Base-by-base conservation (phyloP, 37 sponge, comb jelly and placozoan species). In the Halisarca cf. caerulea region DNA sequence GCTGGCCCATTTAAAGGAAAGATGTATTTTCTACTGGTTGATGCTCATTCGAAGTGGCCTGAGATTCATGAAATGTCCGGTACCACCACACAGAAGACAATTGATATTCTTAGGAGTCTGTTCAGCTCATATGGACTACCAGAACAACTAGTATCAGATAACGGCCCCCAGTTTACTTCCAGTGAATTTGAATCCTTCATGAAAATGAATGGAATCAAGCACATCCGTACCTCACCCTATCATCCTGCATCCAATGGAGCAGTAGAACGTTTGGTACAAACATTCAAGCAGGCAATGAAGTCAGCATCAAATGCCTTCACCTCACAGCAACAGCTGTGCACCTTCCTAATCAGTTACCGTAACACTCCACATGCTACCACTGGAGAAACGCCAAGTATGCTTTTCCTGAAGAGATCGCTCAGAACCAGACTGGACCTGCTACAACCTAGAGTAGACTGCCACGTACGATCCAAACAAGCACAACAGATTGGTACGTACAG, bases 131-230 rank as follows among this genome's bases (percentile, higher is more conserved):
- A 51, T 80, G 87, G 87, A 9, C 25, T 86, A 20, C 87, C 81
- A 51, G 55, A 33, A 18, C 53, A 51, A 37, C 45, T 88, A 8
- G 83, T 82, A 21, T 78, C 70, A 51, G 88, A 83, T 45, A 86
- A 88, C 74, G 83, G 88, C 8, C 40, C 84, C 9, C 69, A 79
- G 39, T 88, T 88, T 44, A 61, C 80, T 20, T 39, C 79, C 15
- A 28, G n/a, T 58, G 83, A 83, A 51, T 88, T 88, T 62, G 38
- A 59, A 59, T 55, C 75, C 8, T 88, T 83, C 43, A 58, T 38
- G 18, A 58, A 81, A 36, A 27, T 4, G 25, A 86, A 86, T 25
- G 58, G 86, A 30, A 24, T 86, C 6, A 62, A 80, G 58, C 78
- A 87, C 57, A 73, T 87, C 77, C 40, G 47, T 34, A 58, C 81